A percentile compares a stretch with the other conserved stretches of the same genome.
Evolutionary conservation across 1,140 invertebrate genomes (phyloP).

Genomic region (Drosophila aff.): DNA sequence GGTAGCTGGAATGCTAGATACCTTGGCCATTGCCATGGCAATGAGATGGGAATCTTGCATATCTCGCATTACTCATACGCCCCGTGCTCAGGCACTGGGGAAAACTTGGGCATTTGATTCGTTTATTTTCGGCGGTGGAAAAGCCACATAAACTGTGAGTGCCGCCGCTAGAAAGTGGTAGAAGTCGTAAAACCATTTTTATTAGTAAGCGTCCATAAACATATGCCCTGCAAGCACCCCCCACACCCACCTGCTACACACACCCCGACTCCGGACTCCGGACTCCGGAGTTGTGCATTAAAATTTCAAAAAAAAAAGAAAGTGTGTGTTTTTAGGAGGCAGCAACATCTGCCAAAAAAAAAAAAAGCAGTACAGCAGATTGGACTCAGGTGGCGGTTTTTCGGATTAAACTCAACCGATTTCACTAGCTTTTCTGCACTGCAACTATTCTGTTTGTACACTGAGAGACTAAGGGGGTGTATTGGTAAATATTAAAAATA

Average conservation of each 20-base stretch:
- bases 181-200: conserved; percentile 77
- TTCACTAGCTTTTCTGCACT: conserved; percentile 14
- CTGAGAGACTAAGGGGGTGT: background rate
- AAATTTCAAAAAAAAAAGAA: conserved; percentile 20
- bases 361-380: conserved; percentile 13
- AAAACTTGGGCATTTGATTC: conserved; percentile 40
- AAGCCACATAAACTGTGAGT: conserved; percentile 57
- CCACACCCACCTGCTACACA: background rate
- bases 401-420: conserved; percentile 21
- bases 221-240: conserved; percentile 43
- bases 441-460: conserved; percentile 8
- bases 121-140: conserved; percentile 20
- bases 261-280: background rate
- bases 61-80: conserved; percentile 43
- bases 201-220: conserved; percentile 72
- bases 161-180: conserved; percentile 39
- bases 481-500: too few species aligned
- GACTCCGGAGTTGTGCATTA: conserved; percentile 15
- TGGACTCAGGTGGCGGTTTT: conserved; percentile 26
- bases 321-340: conserved; percentile 1
- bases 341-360: conserved; percentile 27
- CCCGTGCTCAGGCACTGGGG: conserved; percentile 17
- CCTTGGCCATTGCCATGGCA: conserved; percentile 13
- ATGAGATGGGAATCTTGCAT: conserved; percentile 15
- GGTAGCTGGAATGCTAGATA: conserved; percentile 30